Percentiles rank a stretch among this genome's conserved stretches.
Evolutionary conservation across 2,113 vertebrate genomes (phyloP).

Genomic region (Oreochromis niloticus): DNA sequence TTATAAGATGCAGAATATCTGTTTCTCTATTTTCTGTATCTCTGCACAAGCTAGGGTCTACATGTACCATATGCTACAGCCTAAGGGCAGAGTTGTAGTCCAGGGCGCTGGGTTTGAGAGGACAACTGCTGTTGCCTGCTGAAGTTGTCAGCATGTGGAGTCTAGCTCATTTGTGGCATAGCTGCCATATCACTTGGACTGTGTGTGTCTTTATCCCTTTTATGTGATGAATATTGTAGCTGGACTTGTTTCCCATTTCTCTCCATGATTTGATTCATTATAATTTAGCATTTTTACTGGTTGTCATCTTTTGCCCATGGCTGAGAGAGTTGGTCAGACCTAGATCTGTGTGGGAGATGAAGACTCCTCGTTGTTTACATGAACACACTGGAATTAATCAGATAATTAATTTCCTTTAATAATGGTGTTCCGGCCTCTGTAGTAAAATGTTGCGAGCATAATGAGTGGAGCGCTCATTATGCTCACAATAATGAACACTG

Average conservation of each 20-base stretch:
- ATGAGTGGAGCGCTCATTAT: neutral
- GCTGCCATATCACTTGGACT: neutral
- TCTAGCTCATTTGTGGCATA: neutral
- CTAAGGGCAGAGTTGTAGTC: neutral
- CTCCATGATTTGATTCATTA: neutral
- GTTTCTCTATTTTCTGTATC: neutral
- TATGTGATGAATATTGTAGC: neutral
- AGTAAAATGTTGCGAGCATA: neutral
- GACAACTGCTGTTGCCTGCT: neutral
- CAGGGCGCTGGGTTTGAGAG: neutral
- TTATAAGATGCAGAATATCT: neutral
- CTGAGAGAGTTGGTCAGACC: neutral
- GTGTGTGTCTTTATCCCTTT: neutral
- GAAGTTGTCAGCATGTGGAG: neutral
- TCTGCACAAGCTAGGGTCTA: neutral
- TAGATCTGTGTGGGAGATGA: neutral
- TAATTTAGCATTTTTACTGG: neutral
- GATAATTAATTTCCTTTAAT: neutral
- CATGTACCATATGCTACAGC: neutral
- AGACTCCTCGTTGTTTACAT: neutral
- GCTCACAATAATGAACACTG: neutral
- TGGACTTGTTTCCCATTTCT: neutral
- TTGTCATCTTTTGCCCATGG: neutral
- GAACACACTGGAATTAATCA: neutral
- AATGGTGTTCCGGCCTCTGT: neutral